Conservation (phyloP, 2,113 vertebrate species). For the Oreochromis spilurus region DNA sequence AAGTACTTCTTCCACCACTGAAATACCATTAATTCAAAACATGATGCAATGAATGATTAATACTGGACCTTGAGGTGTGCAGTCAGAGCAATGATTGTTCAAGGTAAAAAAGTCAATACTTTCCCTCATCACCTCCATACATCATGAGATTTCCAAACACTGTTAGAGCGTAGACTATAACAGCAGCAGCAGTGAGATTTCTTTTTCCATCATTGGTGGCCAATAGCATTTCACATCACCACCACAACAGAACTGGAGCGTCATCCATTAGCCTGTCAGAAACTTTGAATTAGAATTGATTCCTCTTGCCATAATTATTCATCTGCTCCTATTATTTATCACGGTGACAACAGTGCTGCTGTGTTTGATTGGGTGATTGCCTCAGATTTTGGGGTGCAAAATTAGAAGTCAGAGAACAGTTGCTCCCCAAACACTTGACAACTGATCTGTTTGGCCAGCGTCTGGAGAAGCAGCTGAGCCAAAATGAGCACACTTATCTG, state of each 20-base stretch:
- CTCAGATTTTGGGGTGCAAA: not conserved
- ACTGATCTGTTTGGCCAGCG: not conserved
- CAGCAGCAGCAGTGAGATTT: not conserved
- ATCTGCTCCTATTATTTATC: conserved; percentile 39
- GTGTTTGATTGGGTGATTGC: not conserved
- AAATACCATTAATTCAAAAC: conserved; percentile 5
- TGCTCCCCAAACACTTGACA: not conserved
- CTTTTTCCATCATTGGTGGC: not conserved
- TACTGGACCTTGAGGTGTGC: conserved; percentile 18
- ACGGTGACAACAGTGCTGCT: not conserved
- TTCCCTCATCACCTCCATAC: conserved; percentile 32
- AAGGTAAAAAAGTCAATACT: conserved; percentile 30
- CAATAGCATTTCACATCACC: not conserved
- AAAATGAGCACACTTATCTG: not conserved
- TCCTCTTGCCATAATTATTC: conserved; percentile 16
- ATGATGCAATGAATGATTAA: conserved; percentile 27
- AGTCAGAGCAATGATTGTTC: conserved; percentile 21
- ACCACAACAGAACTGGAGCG: not conserved
- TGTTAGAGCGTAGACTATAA: not conserved
- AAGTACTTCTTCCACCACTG: not conserved
- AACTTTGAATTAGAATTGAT: conserved; percentile 56
- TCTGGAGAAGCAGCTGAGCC: not conserved
- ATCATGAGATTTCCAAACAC: conserved; percentile 41
- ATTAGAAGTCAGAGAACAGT: not conserved
- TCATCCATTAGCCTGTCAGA: conserved; percentile 44